Evolutionary conservation across 2,888 invertebrate species (phyloP).

Genomic region (Drosophila kambysellisi): DNA sequence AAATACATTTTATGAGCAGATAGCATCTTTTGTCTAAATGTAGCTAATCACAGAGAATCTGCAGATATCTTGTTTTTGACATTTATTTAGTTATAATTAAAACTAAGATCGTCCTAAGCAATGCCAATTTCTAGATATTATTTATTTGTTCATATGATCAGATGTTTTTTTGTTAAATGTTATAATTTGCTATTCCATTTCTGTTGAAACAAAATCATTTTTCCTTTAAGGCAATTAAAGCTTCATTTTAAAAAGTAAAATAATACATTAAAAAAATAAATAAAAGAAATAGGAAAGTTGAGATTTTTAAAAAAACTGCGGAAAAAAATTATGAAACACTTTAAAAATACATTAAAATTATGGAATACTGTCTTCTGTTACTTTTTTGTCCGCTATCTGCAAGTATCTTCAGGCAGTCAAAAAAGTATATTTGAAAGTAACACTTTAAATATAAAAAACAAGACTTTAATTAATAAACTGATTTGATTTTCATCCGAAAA

Average conservation of each 20-base stretch:
- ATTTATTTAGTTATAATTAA: not conserved
- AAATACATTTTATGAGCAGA: not conserved
- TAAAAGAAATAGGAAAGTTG: not conserved
- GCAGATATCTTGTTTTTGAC: no score
- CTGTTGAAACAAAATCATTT: not conserved
- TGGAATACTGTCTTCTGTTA: not conserved
- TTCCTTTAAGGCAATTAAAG: not conserved
- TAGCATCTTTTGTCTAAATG: not conserved
- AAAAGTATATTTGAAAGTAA: accelerated
- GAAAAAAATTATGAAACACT: no score
- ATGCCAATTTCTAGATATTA: not conserved
- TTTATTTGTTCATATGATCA: not conserved
- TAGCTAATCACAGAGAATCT: not conserved
- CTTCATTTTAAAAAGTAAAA: not conserved
- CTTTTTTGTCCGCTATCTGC: accelerated
- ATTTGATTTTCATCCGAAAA: not conserved
- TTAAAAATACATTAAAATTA: not conserved
- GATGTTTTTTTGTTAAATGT: no score
- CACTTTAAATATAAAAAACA: not conserved
- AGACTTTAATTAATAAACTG: not conserved
- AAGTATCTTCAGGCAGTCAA: not conserved
- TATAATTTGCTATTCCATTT: not conserved
- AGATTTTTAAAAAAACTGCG: not conserved
- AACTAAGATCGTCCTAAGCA: not conserved
- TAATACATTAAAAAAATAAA: not conserved